phyloP scores from a whole-genome alignment of 2,113 vertebrate genomes.

The Phylloscopus trochilus region DNA sequence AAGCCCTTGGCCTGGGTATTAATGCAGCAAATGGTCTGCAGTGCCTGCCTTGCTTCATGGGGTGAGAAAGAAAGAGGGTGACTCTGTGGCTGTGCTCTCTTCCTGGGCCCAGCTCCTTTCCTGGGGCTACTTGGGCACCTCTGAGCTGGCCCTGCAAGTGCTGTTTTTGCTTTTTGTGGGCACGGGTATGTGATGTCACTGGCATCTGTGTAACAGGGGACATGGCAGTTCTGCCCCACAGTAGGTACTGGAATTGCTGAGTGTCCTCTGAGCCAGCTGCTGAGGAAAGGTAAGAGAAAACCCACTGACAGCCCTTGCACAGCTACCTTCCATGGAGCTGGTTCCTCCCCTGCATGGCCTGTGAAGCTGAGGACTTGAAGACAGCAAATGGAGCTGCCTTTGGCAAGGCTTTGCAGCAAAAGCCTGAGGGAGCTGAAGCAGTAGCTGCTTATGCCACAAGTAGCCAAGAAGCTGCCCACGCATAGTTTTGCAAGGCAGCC shows the following conservation, averaged over 20 bases:
- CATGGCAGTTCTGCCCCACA: neutral
- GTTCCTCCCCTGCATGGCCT: neutral
- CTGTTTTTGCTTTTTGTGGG: neutral
- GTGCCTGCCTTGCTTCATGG: neutral
- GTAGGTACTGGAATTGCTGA: neutral
- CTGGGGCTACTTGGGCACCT: neutral
- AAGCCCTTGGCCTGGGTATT: neutral
- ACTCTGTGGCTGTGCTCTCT: neutral
- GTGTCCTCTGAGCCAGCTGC: neutral
- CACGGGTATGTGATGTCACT: neutral
- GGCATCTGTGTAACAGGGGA: neutral
- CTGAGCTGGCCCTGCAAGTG: neutral
- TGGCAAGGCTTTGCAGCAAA: constrained; percentile 16
- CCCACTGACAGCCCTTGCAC: neutral
- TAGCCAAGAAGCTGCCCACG: constrained; percentile 38
- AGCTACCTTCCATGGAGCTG: neutral
- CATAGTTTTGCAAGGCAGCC: constrained; percentile 22
- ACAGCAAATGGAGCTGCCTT: neutral
- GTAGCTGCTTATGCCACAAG: constrained; percentile 38
- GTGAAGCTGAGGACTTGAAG: neutral
- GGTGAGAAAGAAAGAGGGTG: neutral
- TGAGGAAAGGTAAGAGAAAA: neutral
- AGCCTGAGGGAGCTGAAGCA: constrained; percentile 16
- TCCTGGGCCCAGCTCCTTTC: neutral
- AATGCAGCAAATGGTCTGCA: neutral